phyloP scores from a whole-genome alignment of 2,113 vertebrate genomes.

The Orthochromis indermauri region DNA sequence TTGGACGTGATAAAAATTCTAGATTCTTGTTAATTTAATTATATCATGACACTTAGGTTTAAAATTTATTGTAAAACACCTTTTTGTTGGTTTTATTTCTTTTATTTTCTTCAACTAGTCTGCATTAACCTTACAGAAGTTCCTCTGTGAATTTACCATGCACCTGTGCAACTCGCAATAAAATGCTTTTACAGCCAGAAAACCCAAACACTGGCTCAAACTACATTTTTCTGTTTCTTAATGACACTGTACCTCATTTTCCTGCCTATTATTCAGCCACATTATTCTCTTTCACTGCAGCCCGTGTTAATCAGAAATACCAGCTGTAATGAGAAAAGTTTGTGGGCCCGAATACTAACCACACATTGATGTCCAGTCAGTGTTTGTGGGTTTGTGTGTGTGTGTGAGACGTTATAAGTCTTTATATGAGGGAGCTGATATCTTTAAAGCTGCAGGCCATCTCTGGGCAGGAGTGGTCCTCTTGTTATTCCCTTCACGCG shows the following conservation, averaged over 20 bases:
- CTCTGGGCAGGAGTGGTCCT: conserved; percentile 13
- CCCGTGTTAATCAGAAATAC: conserved; percentile 18
- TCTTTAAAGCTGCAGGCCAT: conserved; percentile 57
- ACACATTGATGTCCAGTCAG: conserved; percentile 4
- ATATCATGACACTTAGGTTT: not conserved
- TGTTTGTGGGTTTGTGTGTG: not conserved
- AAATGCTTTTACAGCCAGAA: not conserved
- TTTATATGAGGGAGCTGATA: conserved; percentile 32
- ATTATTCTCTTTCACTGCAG: not conserved
- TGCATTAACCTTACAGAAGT: not conserved
- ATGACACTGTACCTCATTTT: not conserved
- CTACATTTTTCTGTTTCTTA: not conserved
- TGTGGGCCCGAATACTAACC: conserved; percentile 18
- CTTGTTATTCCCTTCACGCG: conserved; percentile 50
- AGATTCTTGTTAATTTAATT: not conserved
- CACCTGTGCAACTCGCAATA: not conserved
- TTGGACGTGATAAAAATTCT: not conserved
- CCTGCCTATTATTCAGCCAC: conserved; percentile 1
- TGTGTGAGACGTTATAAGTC: not conserved
- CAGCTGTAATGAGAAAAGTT: conserved; percentile 36
- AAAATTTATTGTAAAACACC: not conserved
- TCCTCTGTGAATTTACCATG: not conserved
- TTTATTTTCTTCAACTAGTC: not conserved
- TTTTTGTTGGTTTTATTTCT: not conserved
- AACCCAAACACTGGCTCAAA: not conserved